Evolutionary conservation across 2,888 invertebrate genomes (phyloP).

Genomic region (Sipha maydis): DNA sequence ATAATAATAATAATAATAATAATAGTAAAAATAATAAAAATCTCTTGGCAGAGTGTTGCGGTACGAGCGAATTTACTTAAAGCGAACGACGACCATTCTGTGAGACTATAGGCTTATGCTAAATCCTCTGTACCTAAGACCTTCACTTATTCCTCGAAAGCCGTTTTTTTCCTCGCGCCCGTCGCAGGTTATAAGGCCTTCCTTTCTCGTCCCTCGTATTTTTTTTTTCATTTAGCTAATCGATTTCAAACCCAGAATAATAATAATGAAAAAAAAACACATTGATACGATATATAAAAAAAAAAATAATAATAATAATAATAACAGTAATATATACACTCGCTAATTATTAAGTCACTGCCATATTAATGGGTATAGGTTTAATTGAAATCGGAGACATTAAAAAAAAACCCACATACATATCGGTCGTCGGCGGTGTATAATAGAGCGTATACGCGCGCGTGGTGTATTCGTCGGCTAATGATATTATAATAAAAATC

Average conservation of each 20-base stretch:
- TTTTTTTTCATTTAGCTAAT: slow-evolving; percentile 59
- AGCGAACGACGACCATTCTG: slow-evolving; percentile 58
- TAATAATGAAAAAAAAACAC: slow-evolving; percentile 23
- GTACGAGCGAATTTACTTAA: slow-evolving; percentile 60
- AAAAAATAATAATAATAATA: slow-evolving; percentile 34
- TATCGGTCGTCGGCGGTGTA: neutral
- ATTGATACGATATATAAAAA: slow-evolving; percentile 31
- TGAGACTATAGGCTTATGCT: slow-evolving; percentile 49
- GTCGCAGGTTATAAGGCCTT: slow-evolving; percentile 26
- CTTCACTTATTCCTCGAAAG: slow-evolving; percentile 58
- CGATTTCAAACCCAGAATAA: slow-evolving; percentile 40
- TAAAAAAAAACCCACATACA: slow-evolving; percentile 18
- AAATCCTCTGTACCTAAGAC: slow-evolving; percentile 57
- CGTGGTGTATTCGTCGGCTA: neutral
- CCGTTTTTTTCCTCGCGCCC: slow-evolving; percentile 34
- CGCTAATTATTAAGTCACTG: slow-evolving; percentile 60
- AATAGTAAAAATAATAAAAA: slow-evolving; percentile 49
- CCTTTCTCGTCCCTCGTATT: slow-evolving; percentile 17
- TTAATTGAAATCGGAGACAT: slow-evolving; percentile 56
- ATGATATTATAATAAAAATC: slow-evolving; percentile 40
- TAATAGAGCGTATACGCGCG: too few species aligned
- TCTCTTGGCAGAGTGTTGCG: slow-evolving; percentile 53
- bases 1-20: slow-evolving; percentile 7
- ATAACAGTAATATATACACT: slow-evolving; percentile 2
- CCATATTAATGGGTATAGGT: slow-evolving; percentile 26